A percentile compares a stretch with the other conserved stretches of the same genome.
These are phyloP conservation scores for Leucophenga montana DNA, from an alignment of 2,888 invertebrate species.

Conservation along the genomic window DNA sequence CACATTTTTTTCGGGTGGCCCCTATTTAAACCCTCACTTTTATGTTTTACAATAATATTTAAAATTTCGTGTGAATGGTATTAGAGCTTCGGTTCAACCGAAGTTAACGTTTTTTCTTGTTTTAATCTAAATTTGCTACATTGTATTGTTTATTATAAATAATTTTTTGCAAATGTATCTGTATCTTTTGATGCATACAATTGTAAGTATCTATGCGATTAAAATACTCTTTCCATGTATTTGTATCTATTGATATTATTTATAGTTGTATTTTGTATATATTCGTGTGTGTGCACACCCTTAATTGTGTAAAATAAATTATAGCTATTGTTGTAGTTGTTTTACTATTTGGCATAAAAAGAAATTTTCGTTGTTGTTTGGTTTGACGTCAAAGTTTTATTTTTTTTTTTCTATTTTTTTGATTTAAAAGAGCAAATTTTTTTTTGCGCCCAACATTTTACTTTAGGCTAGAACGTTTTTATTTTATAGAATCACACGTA, in stretches of 20 bases:
- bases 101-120: no score
- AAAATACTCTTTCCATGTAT: slow-evolving; percentile 34
- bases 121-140: slow-evolving; percentile 68
- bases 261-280: background rate
- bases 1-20: no score
- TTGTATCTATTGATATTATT: slow-evolving; percentile 38
- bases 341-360: slow-evolving; percentile 6
- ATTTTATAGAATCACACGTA: slow-evolving; percentile 37
- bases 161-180: slow-evolving; percentile 4
- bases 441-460: slow-evolving; percentile 38
- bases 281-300: slow-evolving; percentile 57
- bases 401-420: background rate
- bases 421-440: no score
- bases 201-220: slow-evolving; percentile 1
- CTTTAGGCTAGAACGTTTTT: slow-evolving; percentile 54
- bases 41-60: no score
- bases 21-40: no score
- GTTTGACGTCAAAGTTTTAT: slow-evolving; percentile 61
- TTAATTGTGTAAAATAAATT: slow-evolving; percentile 68
- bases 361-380: slow-evolving; percentile 14
- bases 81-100: no score
- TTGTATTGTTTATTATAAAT: slow-evolving; percentile 48
- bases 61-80: no score
- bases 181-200: background rate
- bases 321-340: slow-evolving; percentile 47